Base-by-base conservation (phyloP, 1,140 invertebrate genomes). In the Arion vulgaris region DNA sequence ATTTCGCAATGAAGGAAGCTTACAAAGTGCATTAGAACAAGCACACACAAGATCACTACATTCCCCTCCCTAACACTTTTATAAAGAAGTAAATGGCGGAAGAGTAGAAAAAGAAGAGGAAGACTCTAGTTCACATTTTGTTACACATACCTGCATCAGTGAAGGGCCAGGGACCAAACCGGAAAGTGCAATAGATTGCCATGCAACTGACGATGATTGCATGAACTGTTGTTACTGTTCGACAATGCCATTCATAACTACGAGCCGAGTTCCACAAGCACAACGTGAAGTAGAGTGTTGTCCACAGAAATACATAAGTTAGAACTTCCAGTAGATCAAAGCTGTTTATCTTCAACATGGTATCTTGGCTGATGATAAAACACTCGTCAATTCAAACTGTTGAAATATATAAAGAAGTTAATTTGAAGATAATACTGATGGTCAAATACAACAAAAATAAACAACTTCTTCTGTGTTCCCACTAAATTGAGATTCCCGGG, bases 91-190 rank as follows among this genome's bases (percentile, higher is more conserved):
- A n/a, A n/a, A n/a, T n/a, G n/a, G n/a, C n/a, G n/a, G n/a, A n/a
- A n/a, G n/a, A n/a, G n/a, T n/a, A n/a, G 62, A 28, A 68, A 23
- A 28, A 68, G 62, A 68, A 68, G 34, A 68, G 23, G 62, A 68
- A 68, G 34, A 9, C 26, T n/a, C n/a, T n/a, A n/a, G n/a, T n/a
- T n/a, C n/a, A n/a, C n/a, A n/a, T n/a, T n/a, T n/a, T n/a, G n/a
- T n/a, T n/a, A n/a, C 23, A 68, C 26, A 39, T 73, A 90, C 89
- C 89, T 84, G 87, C 77, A 83, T 89, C 84, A 34, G 88, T 89
- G 68, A 89, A 89, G 7, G 88, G 88, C 87, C 87, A 90, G 17
- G 90, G 89, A 39, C 89, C 89, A 45, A 89, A 84, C 15, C 89
- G 76, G 82, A 90, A 90, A 28, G 68, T 80, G 53, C 85, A 85